Evolutionary conservation across 2,797 vertebrate species (phyloP), one percentile per base, ranked within the genome.

Genomic region (Fringilla coelebs): DNA sequence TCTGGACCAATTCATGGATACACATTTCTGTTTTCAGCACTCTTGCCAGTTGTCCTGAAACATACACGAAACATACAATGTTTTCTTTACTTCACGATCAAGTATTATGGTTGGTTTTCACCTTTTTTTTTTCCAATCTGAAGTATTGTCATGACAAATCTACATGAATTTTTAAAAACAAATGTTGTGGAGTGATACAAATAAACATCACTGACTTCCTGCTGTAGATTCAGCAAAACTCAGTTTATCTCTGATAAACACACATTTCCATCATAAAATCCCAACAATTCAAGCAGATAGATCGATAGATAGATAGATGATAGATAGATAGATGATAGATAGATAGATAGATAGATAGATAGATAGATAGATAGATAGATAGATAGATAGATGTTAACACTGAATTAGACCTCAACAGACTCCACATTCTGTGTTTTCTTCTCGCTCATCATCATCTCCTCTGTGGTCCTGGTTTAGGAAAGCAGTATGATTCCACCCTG

Each of bases 321-420:
- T 21, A 0, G 3, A 46, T 17, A 1, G 32, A 55, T 5, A 17
- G 54, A 46, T 3, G 54, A 46, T 3, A 22, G 14, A 52, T 31
- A 4, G 29, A 60, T 5, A 11, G n/a, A 48, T 4, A 25, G 52
- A 54, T 25, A 25, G 55, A 57, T 34, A 11, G 55, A 34, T 29
- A 14, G 4, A 57, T 25, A 17, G n/a, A 34, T 24, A 25, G 55
- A 36, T 36, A 26, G 4, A 49, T 16, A 46, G 20, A 28, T 25
- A 38, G 40, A 32, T 11, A 28, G 26, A 36, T 34, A 8, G 38
- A 45, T 13, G 3, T 18, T 45, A 55, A 63, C 2, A 8, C 18
- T 41, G 75, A 89, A 48, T 79, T 63, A 79, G 32, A 72, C 14
- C 11, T 62, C 1, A 0, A 32, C 20, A 78, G 24, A 49, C 19